Percentiles rank a stretch among this genome's conserved stretches.
phyloP scores from a whole-genome alignment of 2,888 invertebrate species.

The Nomada hirtipes region DNA sequence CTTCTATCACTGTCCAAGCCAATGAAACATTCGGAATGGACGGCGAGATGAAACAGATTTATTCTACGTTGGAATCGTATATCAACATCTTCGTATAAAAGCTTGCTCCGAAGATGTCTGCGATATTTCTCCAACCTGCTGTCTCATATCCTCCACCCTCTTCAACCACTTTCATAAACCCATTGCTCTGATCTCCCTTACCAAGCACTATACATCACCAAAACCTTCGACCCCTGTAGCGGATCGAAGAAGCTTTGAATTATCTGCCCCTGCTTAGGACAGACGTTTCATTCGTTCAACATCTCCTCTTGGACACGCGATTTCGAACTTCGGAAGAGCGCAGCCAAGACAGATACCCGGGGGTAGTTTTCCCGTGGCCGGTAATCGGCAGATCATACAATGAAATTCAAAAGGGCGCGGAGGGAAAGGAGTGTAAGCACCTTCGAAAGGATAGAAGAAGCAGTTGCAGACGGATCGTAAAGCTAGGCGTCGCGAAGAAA shows the following conservation, averaged over 20 bases:
- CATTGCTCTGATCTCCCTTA: neutral
- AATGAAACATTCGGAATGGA: no score
- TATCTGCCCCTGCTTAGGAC: neutral
- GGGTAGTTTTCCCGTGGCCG: conserved; percentile 12
- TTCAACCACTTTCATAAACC: neutral
- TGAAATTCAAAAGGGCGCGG: conserved; percentile 54
- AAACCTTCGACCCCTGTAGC: neutral
- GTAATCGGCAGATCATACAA: conserved; percentile 38
- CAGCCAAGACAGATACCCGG: conserved; percentile 1
- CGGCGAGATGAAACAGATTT: no score
- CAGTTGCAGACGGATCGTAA: conserved; percentile 13
- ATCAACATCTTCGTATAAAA: no score
- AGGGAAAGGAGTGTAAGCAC: neutral
- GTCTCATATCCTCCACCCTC: neutral
- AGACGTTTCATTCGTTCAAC: neutral
- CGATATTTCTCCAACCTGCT: no score
- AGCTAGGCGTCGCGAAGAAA: neutral
- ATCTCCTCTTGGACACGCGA: neutral
- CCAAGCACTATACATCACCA: neutral
- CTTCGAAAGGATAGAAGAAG: neutral
- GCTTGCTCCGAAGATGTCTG: no score
- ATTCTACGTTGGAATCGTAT: no score
- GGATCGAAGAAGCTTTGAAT: conserved; percentile 7
- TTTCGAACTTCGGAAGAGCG: conserved; percentile 17
- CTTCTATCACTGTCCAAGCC: no score